Evolutionary conservation across 2,113 vertebrate genomes (phyloP).

Genomic region (Sphaerodactylus townsendi): DNA sequence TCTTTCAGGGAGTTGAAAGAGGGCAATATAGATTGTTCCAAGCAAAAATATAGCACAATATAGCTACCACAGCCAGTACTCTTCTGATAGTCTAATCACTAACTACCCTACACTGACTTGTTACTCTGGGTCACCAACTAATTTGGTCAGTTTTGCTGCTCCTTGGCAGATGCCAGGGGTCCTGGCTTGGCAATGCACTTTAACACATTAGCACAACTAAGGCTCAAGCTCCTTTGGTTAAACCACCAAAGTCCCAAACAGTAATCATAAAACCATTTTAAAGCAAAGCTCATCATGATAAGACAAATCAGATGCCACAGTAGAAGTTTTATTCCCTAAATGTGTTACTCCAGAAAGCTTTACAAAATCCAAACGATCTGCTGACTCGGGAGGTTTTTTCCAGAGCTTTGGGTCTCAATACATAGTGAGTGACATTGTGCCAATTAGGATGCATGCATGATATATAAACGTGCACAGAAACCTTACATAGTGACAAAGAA

Average conservation of each 20-base stretch:
- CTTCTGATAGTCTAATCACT: not conserved
- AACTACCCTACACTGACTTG: not conserved
- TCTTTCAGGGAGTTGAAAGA: no score
- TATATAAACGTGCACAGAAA: not conserved
- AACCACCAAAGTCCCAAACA: not conserved
- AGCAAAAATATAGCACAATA: not conserved
- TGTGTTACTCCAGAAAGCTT: not conserved
- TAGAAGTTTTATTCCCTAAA: not conserved
- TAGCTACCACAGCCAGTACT: not conserved
- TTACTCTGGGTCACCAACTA: not conserved
- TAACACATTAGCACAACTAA: not conserved
- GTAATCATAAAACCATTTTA: not conserved
- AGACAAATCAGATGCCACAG: not conserved
- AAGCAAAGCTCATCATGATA: not conserved
- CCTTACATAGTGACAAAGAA: not conserved
- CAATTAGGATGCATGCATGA: no score
- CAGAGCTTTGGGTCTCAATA: not conserved
- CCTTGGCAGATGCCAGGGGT: not conserved
- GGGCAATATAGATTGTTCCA: not conserved
- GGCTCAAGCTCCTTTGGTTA: not conserved
- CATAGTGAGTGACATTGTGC: no score
- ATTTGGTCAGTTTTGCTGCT: not conserved
- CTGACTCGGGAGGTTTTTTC: not conserved
- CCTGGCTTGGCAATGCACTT: not conserved
- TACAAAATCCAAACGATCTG: not conserved